Conservation (phyloP, 30 jellyfish, hydroid and myxozoan species). For the Aurelia aurita complex sp. Pacific region DNA sequence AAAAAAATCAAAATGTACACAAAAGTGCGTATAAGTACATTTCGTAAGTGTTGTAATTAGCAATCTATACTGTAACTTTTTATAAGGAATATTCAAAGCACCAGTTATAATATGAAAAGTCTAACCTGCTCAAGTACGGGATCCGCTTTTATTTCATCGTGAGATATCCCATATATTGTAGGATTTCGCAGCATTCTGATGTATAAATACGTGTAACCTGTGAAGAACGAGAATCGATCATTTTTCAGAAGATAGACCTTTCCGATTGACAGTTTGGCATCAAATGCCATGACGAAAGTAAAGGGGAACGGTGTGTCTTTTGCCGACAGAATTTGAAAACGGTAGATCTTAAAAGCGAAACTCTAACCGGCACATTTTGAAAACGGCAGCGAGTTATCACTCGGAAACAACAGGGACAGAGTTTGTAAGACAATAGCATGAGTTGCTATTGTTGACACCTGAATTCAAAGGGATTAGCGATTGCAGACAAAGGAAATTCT, state of each 20-base stretch:
- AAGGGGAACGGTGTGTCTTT: background rate
- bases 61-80: no score
- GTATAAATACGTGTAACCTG: constrained; percentile 94
- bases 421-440: no score
- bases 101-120: background rate
- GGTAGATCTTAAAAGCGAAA: no score
- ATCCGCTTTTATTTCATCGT: constrained; percentile 86
- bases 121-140: constrained; percentile 80
- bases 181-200: constrained; percentile 98
- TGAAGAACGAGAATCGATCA: background rate
- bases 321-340: no score
- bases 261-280: background rate
- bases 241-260: background rate
- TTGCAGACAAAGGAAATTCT: no score
- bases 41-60: no score
- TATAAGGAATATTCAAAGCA: no score
- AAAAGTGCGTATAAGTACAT: no score
- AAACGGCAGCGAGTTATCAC: no score
- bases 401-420: no score
- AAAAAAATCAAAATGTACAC: background rate
- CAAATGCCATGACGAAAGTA: background rate
- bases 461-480: no score
- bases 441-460: no score
- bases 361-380: background rate
- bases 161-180: constrained; percentile 92